Base-by-base conservation (phyloP, 2,888 invertebrate species). In the Drosophila leonis region DNA sequence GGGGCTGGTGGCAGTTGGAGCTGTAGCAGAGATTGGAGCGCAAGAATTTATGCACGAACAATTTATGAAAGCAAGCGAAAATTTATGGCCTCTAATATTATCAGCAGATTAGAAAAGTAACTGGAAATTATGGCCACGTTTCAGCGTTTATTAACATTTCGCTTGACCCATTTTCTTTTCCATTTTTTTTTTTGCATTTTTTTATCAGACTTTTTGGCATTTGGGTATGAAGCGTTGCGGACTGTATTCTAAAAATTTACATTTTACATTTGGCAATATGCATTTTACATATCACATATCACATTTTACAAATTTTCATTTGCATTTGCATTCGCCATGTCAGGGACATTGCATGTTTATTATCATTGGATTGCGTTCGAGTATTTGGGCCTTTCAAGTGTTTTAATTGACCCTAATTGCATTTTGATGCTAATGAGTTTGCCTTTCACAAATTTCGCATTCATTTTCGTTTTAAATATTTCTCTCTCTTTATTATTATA, bases 21-120 rank as follows among this genome's bases (percentile, higher is more conserved):
- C 54, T 57, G 65, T 41, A 68, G 73, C 80, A 61, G 46, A 63
- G 81, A 83, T 81, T 80, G 71, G 61, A 68, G 83, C 57, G 41
- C 63, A 75, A 68, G 72, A 82, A 82, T 82, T 80, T 78, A 73
- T 80, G 79, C 77, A 80, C 74, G 82, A 80, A 70, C 80, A 83
- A 83, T 82, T 82, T 78, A 81, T 78, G 76, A 78, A 83, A 65
- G 77, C 79, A 72, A 67, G 82, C 79, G 79, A 55, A 79, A 78
- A 83, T 82, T 83, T 83, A 84, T 84, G 78, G 71, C 75, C 67
- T 57, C 82, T 75, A 82, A 82, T 82, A 79, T 81, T 81, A 82
- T 83, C 82, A 83, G 71, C 76, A 77, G 83, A 81, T 83, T 83
- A 83, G 83, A 81, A 78, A 83, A 80, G 78, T 82, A 78, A 81